Evolutionary conservation across 2,797 vertebrate genomes (phyloP).

Genomic region (Pangasius mekongensis): DNA sequence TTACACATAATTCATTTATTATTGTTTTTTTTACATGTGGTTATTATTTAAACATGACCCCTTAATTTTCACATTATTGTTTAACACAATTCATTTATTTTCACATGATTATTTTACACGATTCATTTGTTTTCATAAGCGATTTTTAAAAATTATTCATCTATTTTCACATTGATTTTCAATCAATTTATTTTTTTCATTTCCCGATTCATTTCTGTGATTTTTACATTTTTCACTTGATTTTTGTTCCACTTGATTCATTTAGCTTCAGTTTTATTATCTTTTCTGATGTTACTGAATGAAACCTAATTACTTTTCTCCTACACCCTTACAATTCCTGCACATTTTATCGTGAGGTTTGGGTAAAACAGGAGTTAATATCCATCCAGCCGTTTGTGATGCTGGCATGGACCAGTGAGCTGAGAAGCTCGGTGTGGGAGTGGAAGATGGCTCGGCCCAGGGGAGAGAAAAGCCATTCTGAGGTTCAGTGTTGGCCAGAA

Average conservation of each 20-base stretch:
- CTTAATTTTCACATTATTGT: neutral
- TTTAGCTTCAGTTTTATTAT: neutral
- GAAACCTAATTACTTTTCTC: neutral
- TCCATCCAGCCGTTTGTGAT: neutral
- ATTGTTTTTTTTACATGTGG: neutral
- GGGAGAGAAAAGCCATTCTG: neutral
- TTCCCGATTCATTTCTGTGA: neutral
- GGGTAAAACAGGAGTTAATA: neutral
- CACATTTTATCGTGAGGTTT: neutral
- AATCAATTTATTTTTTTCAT: neutral
- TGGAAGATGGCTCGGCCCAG: neutral
- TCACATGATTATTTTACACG: neutral
- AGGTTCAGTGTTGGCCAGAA: constrained; percentile 1
- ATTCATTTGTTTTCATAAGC: too few relatives aligned
- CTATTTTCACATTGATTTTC: neutral
- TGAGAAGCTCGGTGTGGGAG: neutral
- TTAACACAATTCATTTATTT: neutral
- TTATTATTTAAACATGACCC: neutral
- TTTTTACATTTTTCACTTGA: neutral
- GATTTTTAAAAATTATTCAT: neutral
- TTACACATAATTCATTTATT: neutral
- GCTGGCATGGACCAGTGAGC: constrained; percentile 16
- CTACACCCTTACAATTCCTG: neutral
- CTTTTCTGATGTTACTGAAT: too few relatives aligned
- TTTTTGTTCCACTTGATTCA: neutral